Conservation (phyloP, 2,888 invertebrate species). For the Leucoma salicis region DNA sequence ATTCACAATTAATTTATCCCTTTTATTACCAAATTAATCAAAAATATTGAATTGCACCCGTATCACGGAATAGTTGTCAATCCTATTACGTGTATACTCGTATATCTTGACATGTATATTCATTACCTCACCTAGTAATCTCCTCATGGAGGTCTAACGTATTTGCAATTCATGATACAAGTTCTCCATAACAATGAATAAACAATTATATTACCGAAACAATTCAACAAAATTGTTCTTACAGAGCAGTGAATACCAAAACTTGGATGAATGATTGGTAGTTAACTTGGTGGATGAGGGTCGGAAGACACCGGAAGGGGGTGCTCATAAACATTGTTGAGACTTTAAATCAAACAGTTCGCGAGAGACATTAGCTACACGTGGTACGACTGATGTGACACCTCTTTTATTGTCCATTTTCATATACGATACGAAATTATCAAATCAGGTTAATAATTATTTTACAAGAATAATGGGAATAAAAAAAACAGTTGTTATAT, state of each 20-base stretch:
- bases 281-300: constrained; percentile 26
- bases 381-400: constrained; percentile 57
- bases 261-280: constrained; percentile 37
- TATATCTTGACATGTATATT: too few relatives aligned
- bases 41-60: too few relatives aligned
- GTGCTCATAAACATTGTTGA: constrained; percentile 72
- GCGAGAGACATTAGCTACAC: constrained; percentile 73
- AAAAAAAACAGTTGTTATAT: too few relatives aligned
- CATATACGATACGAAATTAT: constrained; percentile 22
- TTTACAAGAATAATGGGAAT: too few relatives aligned
- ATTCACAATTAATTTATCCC: too few relatives aligned
- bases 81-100: too few relatives aligned
- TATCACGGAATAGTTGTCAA: too few relatives aligned
- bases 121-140: neutral
- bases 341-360: constrained; percentile 80
- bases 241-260: constrained; percentile 12
- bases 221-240: constrained; percentile 10
- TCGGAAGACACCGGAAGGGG: constrained; percentile 10
- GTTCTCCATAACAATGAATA: constrained; percentile 4
- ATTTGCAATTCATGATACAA: neutral
- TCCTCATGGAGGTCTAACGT: neutral
- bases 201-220: constrained; percentile 10
- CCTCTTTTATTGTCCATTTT: constrained; percentile 35
- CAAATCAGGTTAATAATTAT: too few relatives aligned
- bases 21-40: too few relatives aligned